phyloP scores from a whole-genome alignment of 2,888 invertebrate species.

The Hirtodrosophila duncani region DNA sequence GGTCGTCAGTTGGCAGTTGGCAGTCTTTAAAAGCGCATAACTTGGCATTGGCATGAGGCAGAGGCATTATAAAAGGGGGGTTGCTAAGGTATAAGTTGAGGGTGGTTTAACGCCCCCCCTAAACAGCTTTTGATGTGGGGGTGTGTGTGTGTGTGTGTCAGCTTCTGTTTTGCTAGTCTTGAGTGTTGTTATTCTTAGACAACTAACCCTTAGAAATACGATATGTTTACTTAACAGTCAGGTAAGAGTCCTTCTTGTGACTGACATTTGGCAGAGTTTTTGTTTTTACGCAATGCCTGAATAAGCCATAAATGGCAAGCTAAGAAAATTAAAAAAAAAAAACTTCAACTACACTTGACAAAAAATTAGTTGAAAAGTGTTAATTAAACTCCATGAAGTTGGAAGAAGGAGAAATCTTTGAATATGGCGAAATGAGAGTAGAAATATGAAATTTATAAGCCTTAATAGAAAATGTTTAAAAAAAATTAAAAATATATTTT shows the following conservation, averaged over 20 bases:
- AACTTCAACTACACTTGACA: too few relatives aligned
- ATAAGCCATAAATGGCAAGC: conserved; percentile 55
- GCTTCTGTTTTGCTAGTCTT: conserved; percentile 31
- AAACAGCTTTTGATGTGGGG: neutral
- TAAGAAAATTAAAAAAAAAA: conserved; percentile 14
- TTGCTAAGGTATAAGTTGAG: conserved; percentile 1
- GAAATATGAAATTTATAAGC: too few relatives aligned
- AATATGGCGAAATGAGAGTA: neutral
- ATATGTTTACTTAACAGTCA: conserved; percentile 51
- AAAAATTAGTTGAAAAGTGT: too few relatives aligned
- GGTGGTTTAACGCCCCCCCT: conserved; percentile 13
- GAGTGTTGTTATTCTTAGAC: conserved; percentile 60
- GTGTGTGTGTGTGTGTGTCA: conserved; percentile 3
- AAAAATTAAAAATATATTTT: too few relatives aligned
- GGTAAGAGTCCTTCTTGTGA: conserved; percentile 40
- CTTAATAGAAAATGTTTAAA: too few relatives aligned
- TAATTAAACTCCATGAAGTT: too few relatives aligned
- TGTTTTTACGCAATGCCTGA: conserved; percentile 50
- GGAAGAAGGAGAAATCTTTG: too few relatives aligned
- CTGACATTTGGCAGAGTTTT: conserved; percentile 63
- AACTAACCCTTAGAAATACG: conserved; percentile 62
- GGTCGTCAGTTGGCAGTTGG: too few relatives aligned
- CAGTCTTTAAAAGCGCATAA: conserved; percentile 69
- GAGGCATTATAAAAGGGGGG: conserved; percentile 7
- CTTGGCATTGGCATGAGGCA: conserved; percentile 28